Evolutionary conservation across 2,113 vertebrate genomes (phyloP).

Genomic region (Zosterops pallidus): DNA sequence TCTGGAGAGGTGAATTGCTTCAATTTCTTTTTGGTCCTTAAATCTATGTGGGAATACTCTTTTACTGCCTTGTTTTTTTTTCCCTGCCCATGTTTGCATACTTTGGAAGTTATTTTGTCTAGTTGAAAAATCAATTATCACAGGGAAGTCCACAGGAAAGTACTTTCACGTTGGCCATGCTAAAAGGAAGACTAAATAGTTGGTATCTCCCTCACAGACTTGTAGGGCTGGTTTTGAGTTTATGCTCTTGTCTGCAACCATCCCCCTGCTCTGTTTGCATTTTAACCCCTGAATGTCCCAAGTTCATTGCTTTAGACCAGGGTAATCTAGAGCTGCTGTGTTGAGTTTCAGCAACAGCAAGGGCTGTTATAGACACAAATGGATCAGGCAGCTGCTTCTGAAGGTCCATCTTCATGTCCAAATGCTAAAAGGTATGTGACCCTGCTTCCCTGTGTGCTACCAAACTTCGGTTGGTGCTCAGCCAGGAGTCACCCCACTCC

Average conservation of each 20-base stretch:
- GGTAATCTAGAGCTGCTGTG: not conserved
- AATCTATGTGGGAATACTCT: not conserved
- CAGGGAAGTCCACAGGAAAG: not conserved
- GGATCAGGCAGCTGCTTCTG: not conserved
- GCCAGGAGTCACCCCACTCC: not conserved
- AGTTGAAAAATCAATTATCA: not conserved
- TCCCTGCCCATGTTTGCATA: not conserved
- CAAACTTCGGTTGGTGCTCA: not conserved
- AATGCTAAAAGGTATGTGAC: rapidly evolving
- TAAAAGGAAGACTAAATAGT: not conserved
- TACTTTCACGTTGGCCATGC: not conserved
- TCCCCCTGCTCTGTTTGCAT: not conserved
- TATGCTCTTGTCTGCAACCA: not conserved
- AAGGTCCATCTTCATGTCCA: not conserved
- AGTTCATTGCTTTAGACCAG: not conserved
- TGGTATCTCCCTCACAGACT: not conserved
- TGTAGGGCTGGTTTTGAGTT: not conserved
- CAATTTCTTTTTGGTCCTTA: not conserved
- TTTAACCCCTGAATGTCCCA: not conserved
- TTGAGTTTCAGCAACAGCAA: not conserved
- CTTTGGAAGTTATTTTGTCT: not conserved
- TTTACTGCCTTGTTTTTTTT: not conserved
- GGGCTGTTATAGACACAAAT: not conserved
- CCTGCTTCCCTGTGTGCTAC: not conserved
- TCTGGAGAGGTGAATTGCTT: not conserved